A percentile compares a stretch with the other conserved stretches of the same genome.
Conservation (phyloP, 2,113 vertebrate genomes). For the Odocoileus virginianus region DNA sequence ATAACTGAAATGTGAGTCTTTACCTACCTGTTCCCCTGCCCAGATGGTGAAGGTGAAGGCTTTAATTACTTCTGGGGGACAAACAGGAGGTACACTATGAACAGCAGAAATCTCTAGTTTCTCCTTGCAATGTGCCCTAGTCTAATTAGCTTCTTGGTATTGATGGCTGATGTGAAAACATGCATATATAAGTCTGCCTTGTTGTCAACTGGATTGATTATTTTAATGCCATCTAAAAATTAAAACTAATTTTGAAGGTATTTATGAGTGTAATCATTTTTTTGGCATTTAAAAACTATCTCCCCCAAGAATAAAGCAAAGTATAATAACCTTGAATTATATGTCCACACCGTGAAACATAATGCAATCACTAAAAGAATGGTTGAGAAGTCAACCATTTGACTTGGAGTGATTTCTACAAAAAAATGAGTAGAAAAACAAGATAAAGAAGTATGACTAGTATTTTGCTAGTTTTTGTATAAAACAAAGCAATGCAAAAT, state of each 20-base stretch:
- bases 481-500: background rate
- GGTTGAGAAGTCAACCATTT: background rate
- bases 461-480: background rate
- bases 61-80: background rate
- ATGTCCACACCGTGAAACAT: conserved; percentile 14
- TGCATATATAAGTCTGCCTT: conserved; percentile 42
- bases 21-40: background rate
- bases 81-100: background rate
- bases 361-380: background rate
- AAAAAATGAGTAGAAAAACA: background rate
- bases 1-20: background rate
- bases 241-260: conserved; percentile 51
- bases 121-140: background rate
- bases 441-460: background rate
- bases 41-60: background rate
- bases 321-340: conserved; percentile 64
- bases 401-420: background rate
- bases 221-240: conserved; percentile 11
- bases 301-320: conserved; percentile 59
- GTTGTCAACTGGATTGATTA: conserved; percentile 62
- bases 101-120: background rate
- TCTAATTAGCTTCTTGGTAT: background rate
- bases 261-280: conserved; percentile 61
- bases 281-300: conserved; percentile 67
- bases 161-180: background rate